Base-by-base conservation (phyloP, 2,797 vertebrate species). In the Manis pentadactyla region DNA sequence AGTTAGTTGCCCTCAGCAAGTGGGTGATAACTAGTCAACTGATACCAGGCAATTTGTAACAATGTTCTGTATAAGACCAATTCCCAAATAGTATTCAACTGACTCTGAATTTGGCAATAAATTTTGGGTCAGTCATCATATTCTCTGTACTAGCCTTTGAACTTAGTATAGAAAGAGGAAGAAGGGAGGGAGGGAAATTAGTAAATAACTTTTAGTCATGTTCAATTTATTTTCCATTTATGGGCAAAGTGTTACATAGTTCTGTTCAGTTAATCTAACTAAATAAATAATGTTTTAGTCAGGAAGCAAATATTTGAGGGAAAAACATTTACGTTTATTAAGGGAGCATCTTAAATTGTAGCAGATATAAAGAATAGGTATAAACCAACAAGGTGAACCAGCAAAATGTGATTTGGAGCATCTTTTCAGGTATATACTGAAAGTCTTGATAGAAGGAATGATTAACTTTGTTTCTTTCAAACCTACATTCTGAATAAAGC, bases 221-320 rank as follows among this genome's bases (percentile, higher is more conserved):
- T 78, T 96, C 23, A 63, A 21, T 92, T 96, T 96, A 42, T 95
- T 96, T 97, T 92, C 55, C 69, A 25, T 57, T 96, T 87, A 59
- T 42, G 31, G 59, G 37, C 25, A 85, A 97, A 97, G 0, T 83
- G 12, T 63, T 57, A 78, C 78, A 94, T 64, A 63, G 46, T 95
- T 97, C 97, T 94, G 19, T 75, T 97, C 11, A 87, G 2, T 21
- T 95, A 34, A 82, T 93, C 86, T 90, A 93, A 78, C 19, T 66
- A 93, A 90, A 51, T 79, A 57, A 51, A 63, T 18, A 49, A 95
- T 21, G 42, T 87, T 93, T 77, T 46, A 96, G 34, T 71, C 13
- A 63, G 3, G 29, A 53, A 61, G 19, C 14, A 94, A 96, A 42
- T 86, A 82, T 73, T 85, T 93, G 61, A 81, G 78, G 88, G 19